Conservation (phyloP, 2,888 invertebrate genomes). For the Acronicta leporina region DNA sequence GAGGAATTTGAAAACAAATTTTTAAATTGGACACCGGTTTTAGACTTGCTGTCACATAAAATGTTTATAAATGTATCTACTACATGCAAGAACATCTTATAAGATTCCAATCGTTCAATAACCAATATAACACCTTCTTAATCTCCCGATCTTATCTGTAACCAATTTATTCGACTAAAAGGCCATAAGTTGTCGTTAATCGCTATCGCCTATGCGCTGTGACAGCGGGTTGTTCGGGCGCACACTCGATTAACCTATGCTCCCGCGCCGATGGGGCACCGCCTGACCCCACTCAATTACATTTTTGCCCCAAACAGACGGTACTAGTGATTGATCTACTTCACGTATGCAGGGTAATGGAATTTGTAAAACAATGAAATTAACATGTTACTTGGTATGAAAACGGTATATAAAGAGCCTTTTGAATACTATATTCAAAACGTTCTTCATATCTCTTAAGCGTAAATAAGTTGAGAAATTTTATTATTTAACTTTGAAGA, state of each 20-base stretch:
- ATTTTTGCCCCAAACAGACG: conserved; percentile 74
- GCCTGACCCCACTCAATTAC: conserved; percentile 78
- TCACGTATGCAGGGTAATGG: conserved; percentile 49
- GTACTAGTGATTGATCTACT: conserved; percentile 73
- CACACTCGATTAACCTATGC: conserved; percentile 82
- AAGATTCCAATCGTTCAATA: conserved; percentile 37
- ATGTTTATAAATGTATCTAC: not conserved
- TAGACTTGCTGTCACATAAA: not conserved
- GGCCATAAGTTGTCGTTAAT: conserved; percentile 37
- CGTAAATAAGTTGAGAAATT: no score
- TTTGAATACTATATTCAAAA: no score
- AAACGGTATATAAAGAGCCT: no score
- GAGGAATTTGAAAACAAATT: not conserved
- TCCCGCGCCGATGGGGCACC: conserved; percentile 70
- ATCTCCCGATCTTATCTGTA: conserved; percentile 38
- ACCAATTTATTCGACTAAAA: conserved; percentile 37
- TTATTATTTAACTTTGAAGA: no score
- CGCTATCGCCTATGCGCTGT: conserved; percentile 59
- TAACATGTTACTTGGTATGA: not conserved
- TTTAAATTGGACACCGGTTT: not conserved
- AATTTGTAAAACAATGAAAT: conserved; percentile 33
- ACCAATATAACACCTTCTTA: conserved; percentile 27
- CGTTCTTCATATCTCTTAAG: no score
- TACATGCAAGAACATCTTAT: conserved; percentile 1
- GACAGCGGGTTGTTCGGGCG: conserved; percentile 56